Percentiles rank a stretch among this genome's conserved stretches.
Conservation (phyloP, 2,113 vertebrate genomes). For the Ginglymostoma cirratum region DNA sequence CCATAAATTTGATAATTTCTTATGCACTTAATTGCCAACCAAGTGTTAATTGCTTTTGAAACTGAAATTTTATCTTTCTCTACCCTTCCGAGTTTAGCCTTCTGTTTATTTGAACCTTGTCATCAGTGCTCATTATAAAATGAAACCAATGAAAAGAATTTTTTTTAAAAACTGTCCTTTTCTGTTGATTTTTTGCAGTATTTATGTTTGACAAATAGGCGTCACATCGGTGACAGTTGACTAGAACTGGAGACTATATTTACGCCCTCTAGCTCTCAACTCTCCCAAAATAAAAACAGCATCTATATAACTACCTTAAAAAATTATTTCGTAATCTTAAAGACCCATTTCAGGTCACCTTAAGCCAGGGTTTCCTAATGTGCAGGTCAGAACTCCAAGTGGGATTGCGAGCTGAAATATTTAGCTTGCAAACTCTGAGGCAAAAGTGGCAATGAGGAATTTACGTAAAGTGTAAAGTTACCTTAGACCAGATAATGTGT, state of each 20-base stretch:
- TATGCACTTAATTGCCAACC: not conserved
- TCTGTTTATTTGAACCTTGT: not conserved
- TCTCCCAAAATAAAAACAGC: not conserved
- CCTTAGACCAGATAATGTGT: too few relatives aligned
- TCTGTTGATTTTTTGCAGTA: not conserved
- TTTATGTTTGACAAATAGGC: not conserved
- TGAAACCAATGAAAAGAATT: not conserved
- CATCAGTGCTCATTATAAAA: not conserved
- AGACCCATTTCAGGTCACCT: too few relatives aligned
- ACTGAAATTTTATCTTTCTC: not conserved
- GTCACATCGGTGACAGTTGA: not conserved
- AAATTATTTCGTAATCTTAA: too few relatives aligned
- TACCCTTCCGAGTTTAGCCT: not conserved
- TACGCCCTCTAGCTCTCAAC: not conserved
- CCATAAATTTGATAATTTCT: not conserved
- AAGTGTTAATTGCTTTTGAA: not conserved
- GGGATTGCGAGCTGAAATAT: too few relatives aligned
- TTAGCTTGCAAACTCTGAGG: too few relatives aligned
- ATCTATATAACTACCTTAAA: not conserved
- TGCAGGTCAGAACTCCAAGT: too few relatives aligned
- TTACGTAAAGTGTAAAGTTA: too few relatives aligned
- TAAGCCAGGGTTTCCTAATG: too few relatives aligned
- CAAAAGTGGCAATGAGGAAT: too few relatives aligned
- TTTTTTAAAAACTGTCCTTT: not conserved
- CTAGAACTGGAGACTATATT: too few relatives aligned